Evolutionary conservation across 2,113 vertebrate genomes (phyloP).

Genomic region (Thinocorus orbignyianus): DNA sequence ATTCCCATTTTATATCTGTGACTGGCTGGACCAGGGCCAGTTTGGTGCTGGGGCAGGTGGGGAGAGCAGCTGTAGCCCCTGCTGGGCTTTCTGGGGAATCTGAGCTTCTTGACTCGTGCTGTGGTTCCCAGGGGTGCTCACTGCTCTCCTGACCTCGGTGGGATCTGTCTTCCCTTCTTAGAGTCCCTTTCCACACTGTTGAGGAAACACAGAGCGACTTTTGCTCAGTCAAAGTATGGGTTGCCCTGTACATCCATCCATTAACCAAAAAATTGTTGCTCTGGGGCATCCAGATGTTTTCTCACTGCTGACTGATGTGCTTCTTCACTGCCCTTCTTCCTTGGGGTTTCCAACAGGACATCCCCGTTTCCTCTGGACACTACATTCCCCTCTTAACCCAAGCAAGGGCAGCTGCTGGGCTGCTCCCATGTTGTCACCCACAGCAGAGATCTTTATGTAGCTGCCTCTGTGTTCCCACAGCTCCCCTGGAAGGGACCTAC

Average conservation of each 20-base stretch:
- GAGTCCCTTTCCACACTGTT: neutral
- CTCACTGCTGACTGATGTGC: neutral
- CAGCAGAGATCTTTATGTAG: accelerated
- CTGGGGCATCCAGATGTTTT: neutral
- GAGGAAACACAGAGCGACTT: neutral
- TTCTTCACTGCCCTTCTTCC: neutral
- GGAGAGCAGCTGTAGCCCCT: neutral
- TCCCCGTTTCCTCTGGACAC: neutral
- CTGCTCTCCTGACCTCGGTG: neutral
- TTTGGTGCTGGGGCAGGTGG: neutral
- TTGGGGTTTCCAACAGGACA: neutral
- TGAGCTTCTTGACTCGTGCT: neutral
- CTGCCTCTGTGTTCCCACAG: neutral
- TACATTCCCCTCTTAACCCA: neutral
- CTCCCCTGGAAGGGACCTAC: neutral
- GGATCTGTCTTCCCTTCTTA: neutral
- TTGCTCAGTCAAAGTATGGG: accelerated
- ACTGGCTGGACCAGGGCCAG: neutral
- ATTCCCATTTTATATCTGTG: neutral
- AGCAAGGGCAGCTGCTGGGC: neutral
- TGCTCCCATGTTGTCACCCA: accelerated
- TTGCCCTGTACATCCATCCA: accelerated
- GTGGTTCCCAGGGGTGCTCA: accelerated
- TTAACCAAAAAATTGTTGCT: neutral
- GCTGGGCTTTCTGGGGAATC: neutral